Conservation (phyloP, 2,888 invertebrate species). For the Plebejus argus region DNA sequence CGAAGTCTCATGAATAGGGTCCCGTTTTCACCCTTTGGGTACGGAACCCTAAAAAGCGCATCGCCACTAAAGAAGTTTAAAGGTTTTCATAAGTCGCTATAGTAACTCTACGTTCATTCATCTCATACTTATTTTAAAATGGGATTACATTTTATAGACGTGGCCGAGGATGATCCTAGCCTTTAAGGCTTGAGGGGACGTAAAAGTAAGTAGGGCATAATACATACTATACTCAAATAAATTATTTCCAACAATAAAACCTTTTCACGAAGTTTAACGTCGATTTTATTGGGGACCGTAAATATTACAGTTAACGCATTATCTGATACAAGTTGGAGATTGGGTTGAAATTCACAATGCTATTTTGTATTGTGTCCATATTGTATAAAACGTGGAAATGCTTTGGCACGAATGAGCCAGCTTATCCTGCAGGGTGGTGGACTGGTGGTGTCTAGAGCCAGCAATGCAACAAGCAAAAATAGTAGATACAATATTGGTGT, state of each 20-base stretch:
- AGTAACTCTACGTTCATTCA: neutral
- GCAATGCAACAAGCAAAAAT: neutral
- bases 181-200: neutral
- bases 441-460: neutral
- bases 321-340: neutral
- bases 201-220: constrained; percentile 16
- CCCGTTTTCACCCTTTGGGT: too few species aligned
- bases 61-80: too few species aligned
- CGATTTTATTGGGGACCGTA: neutral
- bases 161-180: neutral
- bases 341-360: neutral
- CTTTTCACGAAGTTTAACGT: constrained; percentile 3
- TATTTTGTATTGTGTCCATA: neutral
- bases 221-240: constrained; percentile 12
- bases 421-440: too few species aligned
- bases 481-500: too few species aligned
- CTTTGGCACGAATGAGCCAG: neutral
- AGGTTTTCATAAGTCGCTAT: neutral
- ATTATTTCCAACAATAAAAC: constrained; percentile 6
- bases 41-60: too few species aligned
- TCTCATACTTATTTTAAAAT: neutral
- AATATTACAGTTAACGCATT: constrained; percentile 6
- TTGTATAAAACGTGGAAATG: neutral
- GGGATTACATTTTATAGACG: neutral
- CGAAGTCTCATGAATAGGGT: too few species aligned